Evolutionary conservation across 2,888 invertebrate species (phyloP), one percentile per base, ranked within the genome.

Genomic region (Ectemnius cavifrons): DNA sequence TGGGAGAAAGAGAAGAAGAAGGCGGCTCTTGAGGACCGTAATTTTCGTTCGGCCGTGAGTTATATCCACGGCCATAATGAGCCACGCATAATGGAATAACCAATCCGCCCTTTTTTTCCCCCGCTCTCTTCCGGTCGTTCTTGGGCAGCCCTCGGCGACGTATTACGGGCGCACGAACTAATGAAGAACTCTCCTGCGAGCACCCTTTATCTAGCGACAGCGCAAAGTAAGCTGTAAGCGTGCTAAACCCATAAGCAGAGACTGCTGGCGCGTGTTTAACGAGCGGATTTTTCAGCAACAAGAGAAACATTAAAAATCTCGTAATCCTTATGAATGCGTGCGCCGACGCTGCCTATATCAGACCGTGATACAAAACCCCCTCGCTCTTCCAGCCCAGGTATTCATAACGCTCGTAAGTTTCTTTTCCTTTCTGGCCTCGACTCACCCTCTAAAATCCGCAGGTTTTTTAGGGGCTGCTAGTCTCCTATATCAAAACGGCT

Each of bases 11-110:
- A 37, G 37, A 6, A 11, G 37, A 11, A 4, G 37, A 37, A 45
- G 67, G 8, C 59, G 58, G 65, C 61, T 67, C 73, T 60, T 23
- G 69, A 63, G 65, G 57, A 64, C 75, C 68, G 78, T 77, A 80
- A 82, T 82, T 82, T 82, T 78, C 76, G 76, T 67, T 66, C 65
- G 69, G 23, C 59, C 73, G 75, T 80, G 82, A 80, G 63, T 82
- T 79, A 82, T 82, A 72, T 60, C 69, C 78, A 67, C 70, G 20
- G 59, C 63, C 76, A 70, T 82, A 82, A 82, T 82, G 82, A 82
- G 78, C 82, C 78, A 68, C 78, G 77, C 78, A 78, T 82, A 82
- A 82, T 82, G 82, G 78, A 80, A 82, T 78, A 82, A 82, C 82
- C 80, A 77, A 82, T 82, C 80, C 57, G 52, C 16, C 69, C 70